These are phyloP conservation scores for Eulemur albifrons DNA, from an alignment of 2,797 vertebrate species.

Conservation along the genomic window DNA sequence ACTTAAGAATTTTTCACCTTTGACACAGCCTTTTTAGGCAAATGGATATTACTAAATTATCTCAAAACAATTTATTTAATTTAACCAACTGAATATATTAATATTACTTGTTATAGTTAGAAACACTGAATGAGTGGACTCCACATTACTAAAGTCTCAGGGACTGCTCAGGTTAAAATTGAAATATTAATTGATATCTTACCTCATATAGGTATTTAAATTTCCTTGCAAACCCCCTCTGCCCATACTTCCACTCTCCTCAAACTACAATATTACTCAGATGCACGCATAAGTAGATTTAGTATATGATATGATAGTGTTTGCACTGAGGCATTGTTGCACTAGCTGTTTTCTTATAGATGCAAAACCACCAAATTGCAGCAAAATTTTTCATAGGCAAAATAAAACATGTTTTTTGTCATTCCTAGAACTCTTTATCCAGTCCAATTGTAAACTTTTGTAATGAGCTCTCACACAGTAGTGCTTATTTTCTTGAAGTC, in stretches of 20 bases:
- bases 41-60: not conserved
- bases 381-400: constrained; percentile 65
- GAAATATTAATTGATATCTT: not conserved
- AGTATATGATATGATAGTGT: not conserved
- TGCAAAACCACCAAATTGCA: constrained; percentile 69
- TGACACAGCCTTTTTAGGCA: not conserved
- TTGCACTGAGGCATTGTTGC: not conserved
- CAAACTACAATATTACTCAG: not conserved
- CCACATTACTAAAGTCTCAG: not conserved
- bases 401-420: constrained; percentile 74
- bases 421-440: constrained; percentile 78
- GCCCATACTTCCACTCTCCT: not conserved
- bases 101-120: not conserved
- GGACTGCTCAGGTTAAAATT: not conserved
- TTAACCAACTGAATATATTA: not conserved
- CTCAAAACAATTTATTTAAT: not conserved
- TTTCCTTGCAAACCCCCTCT: not conserved
- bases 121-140: not conserved
- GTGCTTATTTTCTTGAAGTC: constrained; percentile 78
- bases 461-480: constrained; percentile 76
- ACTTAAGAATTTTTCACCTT: not conserved
- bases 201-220: not conserved
- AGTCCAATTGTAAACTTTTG: constrained; percentile 73
- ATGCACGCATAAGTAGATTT: not conserved
- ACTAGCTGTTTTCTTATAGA: not conserved